Evolutionary conservation across 2,113 vertebrate genomes (phyloP), one percentile per base, ranked within the genome.

Genomic region (Percina caprodes): DNA sequence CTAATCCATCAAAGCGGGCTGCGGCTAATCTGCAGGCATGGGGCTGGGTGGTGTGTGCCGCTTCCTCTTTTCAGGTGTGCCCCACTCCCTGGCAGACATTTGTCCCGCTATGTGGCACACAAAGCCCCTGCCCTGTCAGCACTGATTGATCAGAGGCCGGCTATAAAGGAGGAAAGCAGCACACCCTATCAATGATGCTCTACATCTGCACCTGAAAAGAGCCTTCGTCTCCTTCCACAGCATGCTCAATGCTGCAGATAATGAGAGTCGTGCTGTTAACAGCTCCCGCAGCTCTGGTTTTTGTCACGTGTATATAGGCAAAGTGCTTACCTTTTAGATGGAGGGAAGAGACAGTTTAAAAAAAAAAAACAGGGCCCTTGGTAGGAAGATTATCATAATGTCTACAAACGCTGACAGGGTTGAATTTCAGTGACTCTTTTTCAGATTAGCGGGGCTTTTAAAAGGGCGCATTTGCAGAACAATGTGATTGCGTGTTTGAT

Each of bases 1-100:
- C 97, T 99, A 99, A 99, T 99, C 98, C 97, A 97, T 97, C 97
- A 98, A 97, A 98, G 96, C 96, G 93, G 93, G 95, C 96, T 95
- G 96, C 93, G 94, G 96, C 96, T 99, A 99, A 99, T 98, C 97
- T 96, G 96, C 93, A 78, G 77, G 86, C 77, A 42, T 78, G 74
- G 83, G 81, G 77, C 63, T 69, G 87, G 80, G 83, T 88, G 74
- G 74, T 92, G 93, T 88, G 92, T 13, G 85, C 93, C 85, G 92
- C 95, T 95, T 95, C 92, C 95, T 95, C 88, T 88, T 97, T 98
- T 97, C 97, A 98, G 97, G 97, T 97, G 96, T 96, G 96, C 96
- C 94, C 94, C 94, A 95, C 96, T 97, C 95, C 90, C 94, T 96
- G 95, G 94, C 95, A 96, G 96, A 98, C 96, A 97, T 97, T 97